Percentiles rank a stretch among this genome's conserved stretches.
These are phyloP conservation scores for Mesochorus sp. DNA, from an alignment of 2,888 invertebrate species.

Conservation along the genomic window DNA sequence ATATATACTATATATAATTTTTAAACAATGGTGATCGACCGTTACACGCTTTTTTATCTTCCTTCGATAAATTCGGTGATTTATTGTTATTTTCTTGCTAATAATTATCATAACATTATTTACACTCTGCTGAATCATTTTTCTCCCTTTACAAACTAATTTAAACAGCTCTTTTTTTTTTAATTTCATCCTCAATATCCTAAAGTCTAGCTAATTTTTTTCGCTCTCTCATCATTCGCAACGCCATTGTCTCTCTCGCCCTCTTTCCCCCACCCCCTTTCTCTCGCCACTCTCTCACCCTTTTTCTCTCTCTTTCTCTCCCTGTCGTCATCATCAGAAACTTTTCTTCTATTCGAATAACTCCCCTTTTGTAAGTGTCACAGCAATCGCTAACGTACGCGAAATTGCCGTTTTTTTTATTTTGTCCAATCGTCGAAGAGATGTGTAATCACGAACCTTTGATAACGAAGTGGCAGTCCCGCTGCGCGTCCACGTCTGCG, in stretches of 20 bases:
- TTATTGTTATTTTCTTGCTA: conserved; percentile 37
- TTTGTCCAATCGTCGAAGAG: conserved; percentile 23
- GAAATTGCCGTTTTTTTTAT: neutral
- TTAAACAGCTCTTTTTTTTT: conserved; percentile 23
- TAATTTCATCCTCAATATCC: conserved; percentile 3
- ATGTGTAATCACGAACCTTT: conserved; percentile 63
- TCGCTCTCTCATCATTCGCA: conserved; percentile 4
- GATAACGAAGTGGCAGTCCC: conserved; percentile 68
- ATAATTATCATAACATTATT: conserved; percentile 63
- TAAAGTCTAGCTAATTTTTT: conserved; percentile 15
- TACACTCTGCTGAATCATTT: conserved; percentile 54
- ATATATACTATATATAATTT: conserved; percentile 35
- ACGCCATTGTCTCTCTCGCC: neutral
- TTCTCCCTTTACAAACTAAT: conserved; percentile 41
- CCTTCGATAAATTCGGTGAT: conserved; percentile 51
- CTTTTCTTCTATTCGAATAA: neutral
- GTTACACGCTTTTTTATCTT: conserved; percentile 47
- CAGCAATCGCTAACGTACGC: no score
- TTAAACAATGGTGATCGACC: conserved; percentile 46
- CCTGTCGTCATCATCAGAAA: conserved; percentile 15
- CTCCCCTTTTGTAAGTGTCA: no score
- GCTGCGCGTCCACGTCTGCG: conserved; percentile 64
- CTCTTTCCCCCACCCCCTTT: conserved; percentile 3
- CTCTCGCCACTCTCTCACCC: neutral
- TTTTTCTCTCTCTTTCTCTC: neutral